These are phyloP conservation scores for Drosophila prolongata DNA, from an alignment of 2,888 invertebrate genomes.

Conservation along the genomic window DNA sequence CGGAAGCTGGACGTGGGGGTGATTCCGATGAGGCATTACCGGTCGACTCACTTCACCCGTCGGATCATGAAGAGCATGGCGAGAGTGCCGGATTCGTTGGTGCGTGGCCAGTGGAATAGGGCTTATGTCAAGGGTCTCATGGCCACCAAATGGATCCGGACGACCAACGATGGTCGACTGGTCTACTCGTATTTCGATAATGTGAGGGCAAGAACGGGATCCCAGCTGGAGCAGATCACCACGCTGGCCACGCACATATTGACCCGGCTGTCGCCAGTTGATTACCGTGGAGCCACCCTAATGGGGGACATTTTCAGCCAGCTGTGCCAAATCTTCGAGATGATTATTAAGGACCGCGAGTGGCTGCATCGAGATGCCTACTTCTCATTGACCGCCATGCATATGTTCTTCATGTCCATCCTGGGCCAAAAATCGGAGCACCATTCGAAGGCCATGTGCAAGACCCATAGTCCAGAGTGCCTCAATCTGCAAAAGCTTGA, in stretches of 20 bases:
- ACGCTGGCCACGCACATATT: slow-evolving; percentile 8
- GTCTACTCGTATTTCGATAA: slow-evolving; percentile 5
- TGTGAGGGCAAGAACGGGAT: neutral
- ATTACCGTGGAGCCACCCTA: neutral
- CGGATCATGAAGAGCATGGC: neutral
- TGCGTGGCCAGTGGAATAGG: slow-evolving; percentile 29
- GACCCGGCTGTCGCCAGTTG: neutral
- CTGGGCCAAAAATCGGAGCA: slow-evolving; percentile 4
- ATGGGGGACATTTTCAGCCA: slow-evolving; percentile 12
- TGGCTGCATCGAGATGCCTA: slow-evolving; percentile 26
- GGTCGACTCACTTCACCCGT: no score
- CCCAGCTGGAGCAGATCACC: slow-evolving; percentile 34
- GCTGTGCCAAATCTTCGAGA: neutral
- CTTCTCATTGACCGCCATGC: slow-evolving; percentile 12
- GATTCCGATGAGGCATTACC: no score
- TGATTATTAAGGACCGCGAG: neutral
- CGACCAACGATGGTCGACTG: neutral
- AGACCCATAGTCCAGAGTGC: slow-evolving; percentile 12
- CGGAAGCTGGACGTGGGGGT: neutral
- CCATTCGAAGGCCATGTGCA: slow-evolving; percentile 37
- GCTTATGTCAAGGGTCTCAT: slow-evolving; percentile 13
- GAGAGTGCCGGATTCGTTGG: neutral
- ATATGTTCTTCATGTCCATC: slow-evolving; percentile 11
- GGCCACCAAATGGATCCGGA: neutral
- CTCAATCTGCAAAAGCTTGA: neutral